phyloP scores from a whole-genome alignment of 2,888 invertebrate species.

The Belgica antarctica region DNA sequence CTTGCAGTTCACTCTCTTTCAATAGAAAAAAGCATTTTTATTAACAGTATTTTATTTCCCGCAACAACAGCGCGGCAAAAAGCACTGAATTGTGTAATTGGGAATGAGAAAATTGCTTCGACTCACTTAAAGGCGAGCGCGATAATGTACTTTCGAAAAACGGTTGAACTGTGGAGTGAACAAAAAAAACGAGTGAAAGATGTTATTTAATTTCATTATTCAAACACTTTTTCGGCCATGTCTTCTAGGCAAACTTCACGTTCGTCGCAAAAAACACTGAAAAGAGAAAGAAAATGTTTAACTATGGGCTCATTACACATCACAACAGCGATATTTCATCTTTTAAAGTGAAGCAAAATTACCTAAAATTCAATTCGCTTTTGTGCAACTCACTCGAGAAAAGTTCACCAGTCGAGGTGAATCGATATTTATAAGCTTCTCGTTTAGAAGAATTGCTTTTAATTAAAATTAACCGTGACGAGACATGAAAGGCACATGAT shows the following conservation, averaged over 20 bases:
- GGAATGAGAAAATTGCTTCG: not conserved
- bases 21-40: not conserved
- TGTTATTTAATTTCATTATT: constrained; percentile 3
- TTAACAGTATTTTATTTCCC: not conserved
- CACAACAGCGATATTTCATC: not conserved
- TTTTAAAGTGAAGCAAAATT: not conserved
- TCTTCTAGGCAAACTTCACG: not conserved
- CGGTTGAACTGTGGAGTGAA: not conserved
- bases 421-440: not conserved
- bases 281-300: not conserved
- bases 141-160: not conserved
- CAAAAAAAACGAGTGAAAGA: no score
- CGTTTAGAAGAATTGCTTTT: not conserved
- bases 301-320: not conserved
- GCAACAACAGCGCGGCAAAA: not conserved
- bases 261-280: not conserved
- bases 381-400: not conserved
- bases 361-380: not conserved
- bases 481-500: not conserved
- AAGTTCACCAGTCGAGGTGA: no score
- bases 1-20: not conserved
- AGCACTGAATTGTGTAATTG: constrained; percentile 4
- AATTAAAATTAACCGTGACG: not conserved
- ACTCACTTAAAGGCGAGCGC: not conserved
- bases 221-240: not conserved